Evolutionary conservation across 2,113 vertebrate genomes (phyloP), one percentile per base, ranked within the genome.

Genomic region (Micronycteris hirsuta): DNA sequence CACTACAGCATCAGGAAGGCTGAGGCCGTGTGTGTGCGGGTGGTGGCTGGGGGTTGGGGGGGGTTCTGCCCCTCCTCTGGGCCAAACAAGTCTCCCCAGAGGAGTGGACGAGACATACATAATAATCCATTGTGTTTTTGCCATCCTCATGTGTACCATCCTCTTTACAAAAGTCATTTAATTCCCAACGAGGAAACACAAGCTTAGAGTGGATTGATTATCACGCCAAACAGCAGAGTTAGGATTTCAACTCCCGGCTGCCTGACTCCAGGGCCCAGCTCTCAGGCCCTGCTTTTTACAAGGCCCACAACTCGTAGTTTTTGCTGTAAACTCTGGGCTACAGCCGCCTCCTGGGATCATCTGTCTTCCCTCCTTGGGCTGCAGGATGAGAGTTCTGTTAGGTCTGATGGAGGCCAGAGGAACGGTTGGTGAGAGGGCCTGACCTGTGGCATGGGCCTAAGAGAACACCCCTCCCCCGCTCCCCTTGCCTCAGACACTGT

Each of bases 151-250:
- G 6, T 61, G 22, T 45, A 52, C 84, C 67, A 77, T 47, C 6
- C 15, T 11, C n/a, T 78, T 92, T 43, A 43, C 36, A 86, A 36
- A 56, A 3, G 19, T 31, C 49, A 14, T 93, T 91, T 45, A 61
- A 41, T 82, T 82, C 65, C 89, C 49, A 80, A 36, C 45, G 45
- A 47, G 67, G 47, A 77, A 63, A 36, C 24, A 76, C 33, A 82
- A 54, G 67, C n/a, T 76, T 61, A 49, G 74, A 77, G 12, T 41
- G 14, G 20, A 63, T 63, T 63, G 26, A 70, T 83, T 86, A 26
- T 45, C 6, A 2, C 17, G 11, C 36, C 83, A 77, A 68, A 49
- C 11, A 15, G 22, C 47, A 91, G 15, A 77, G 16, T 5, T n/a
- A 14, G 82, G 22, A 58, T 45, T 83, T 93, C 86, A 96, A 67